Evolutionary conservation across 2,888 invertebrate species (phyloP).

Genomic region (Apamea crenata): DNA sequence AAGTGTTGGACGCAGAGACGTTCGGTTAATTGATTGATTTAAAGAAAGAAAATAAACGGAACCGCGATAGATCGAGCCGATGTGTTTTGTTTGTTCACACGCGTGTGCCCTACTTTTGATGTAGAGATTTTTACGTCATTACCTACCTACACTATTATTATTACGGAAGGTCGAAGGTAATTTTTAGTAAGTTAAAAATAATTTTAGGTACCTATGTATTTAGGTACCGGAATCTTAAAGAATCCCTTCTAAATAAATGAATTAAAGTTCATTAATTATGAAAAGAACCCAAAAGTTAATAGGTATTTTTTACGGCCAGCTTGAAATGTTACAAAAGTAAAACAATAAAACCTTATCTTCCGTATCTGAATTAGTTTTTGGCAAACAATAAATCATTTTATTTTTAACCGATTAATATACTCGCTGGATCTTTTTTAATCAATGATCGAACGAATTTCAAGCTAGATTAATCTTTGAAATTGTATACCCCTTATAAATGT

Average conservation of each 20-base stretch:
- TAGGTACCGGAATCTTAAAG: not conserved
- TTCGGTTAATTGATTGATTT: slow-evolving; percentile 60
- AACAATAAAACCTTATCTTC: slow-evolving; percentile 19
- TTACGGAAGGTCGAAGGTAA: slow-evolving; percentile 22
- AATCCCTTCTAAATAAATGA: too few species aligned
- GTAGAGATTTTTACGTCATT: slow-evolving; percentile 51
- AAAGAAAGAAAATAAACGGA: slow-evolving; percentile 61
- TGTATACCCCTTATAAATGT: slow-evolving; percentile 23
- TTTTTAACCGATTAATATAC: slow-evolving; percentile 18
- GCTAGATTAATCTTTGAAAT: slow-evolving; percentile 21
- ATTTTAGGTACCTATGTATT: not conserved
- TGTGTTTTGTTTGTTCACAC: slow-evolving; percentile 63
- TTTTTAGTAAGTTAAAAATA: not conserved
- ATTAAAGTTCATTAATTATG: too few species aligned
- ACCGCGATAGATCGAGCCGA: slow-evolving; percentile 45
- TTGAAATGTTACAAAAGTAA: slow-evolving; percentile 19
- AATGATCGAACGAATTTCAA: slow-evolving; percentile 12
- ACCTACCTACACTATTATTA: slow-evolving; percentile 19
- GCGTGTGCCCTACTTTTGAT: slow-evolving; percentile 56
- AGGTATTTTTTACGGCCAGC: slow-evolving; percentile 15
- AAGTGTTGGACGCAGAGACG: slow-evolving; percentile 39
- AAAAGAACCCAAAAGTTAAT: not conserved
- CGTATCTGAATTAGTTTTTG: slow-evolving; percentile 16
- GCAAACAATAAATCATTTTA: slow-evolving; percentile 33
- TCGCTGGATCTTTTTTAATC: slow-evolving; percentile 15